Percentiles rank a stretch among this genome's conserved stretches.
These are phyloP conservation scores for Axis porcinus DNA, from an alignment of 2,113 vertebrate species.

Conservation along the genomic window DNA sequence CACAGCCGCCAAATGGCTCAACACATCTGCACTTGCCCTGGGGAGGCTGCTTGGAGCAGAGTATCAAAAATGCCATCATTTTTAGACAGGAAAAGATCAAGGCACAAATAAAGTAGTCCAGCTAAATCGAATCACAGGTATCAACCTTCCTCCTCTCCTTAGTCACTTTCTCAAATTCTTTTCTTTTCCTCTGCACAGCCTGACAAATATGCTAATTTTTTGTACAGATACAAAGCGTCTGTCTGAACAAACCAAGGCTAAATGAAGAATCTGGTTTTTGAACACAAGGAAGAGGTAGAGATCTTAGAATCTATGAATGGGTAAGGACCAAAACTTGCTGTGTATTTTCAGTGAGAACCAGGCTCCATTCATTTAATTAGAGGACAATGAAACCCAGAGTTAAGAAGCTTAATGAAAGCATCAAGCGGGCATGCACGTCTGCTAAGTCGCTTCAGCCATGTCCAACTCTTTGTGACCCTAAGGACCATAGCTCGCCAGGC, in stretches of 20 bases:
- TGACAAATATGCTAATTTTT: neutral
- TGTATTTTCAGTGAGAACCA: neutral
- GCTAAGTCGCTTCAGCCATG: neutral
- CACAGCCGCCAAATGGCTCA: constrained; percentile 48
- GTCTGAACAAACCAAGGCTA: constrained; percentile 22
- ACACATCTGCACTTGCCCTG: constrained; percentile 37
- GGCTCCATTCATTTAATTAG: neutral
- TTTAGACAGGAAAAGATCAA: constrained; percentile 14
- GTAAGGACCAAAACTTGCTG: neutral
- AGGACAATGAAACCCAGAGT: neutral
- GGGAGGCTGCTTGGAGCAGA: neutral
- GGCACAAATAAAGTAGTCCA: neutral
- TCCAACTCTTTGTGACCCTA: neutral
- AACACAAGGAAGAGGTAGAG: constrained; percentile 66
- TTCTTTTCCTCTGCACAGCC: neutral
- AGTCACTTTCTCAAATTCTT: neutral
- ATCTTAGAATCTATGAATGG: constrained; percentile 39
- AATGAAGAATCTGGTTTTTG: constrained; percentile 27
- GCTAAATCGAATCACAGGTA: neutral
- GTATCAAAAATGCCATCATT: neutral
- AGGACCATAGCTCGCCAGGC: neutral
- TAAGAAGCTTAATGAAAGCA: neutral
- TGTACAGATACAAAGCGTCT: neutral
- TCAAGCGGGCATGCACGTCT: fast-evolving
- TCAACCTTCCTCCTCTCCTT: neutral